phyloP scores from a whole-genome alignment of 2,888 invertebrate species.

The Dendrolimus pini region DNA sequence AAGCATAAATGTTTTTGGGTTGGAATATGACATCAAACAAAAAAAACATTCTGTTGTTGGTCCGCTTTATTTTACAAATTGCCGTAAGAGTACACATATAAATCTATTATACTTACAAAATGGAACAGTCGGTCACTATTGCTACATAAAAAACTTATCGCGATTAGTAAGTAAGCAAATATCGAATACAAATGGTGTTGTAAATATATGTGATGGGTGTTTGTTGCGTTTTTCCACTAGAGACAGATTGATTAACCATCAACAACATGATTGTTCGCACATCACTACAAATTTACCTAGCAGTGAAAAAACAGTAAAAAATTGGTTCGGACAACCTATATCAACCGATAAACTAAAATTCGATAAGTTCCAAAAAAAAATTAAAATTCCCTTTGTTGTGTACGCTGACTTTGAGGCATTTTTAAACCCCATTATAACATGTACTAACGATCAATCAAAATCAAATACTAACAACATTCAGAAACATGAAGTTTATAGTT shows the following conservation, averaged over 20 bases:
- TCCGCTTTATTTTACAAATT: too few species aligned
- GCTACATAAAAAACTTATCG: constrained; percentile 4
- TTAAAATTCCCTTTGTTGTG: constrained; percentile 5
- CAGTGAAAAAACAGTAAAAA: constrained; percentile 3
- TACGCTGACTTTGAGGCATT: constrained; percentile 15
- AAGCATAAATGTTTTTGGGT: too few species aligned
- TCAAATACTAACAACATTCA: constrained; percentile 19
- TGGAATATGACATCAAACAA: too few species aligned
- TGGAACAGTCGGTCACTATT: too few species aligned
- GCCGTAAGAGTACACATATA: too few species aligned
- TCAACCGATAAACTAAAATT: constrained; percentile 4
- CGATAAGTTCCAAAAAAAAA: constrained; percentile 5
- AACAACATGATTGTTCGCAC: constrained; percentile 6
- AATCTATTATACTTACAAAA: too few species aligned
- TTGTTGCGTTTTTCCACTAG: constrained; percentile 4
- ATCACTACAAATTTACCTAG: constrained; percentile 4
- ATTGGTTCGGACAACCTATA: neutral
- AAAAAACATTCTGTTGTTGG: too few species aligned
- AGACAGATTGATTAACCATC: constrained; percentile 4
- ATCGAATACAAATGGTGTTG: constrained; percentile 1
- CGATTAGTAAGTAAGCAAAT: constrained; percentile 6
- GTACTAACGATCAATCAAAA: constrained; percentile 15
- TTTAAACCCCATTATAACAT: constrained; percentile 16
- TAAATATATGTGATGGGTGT: constrained; percentile 7
- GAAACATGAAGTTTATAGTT: constrained; percentile 23